Conservation (phyloP, 2,113 vertebrate species). For the Barnardius zonarius region DNA sequence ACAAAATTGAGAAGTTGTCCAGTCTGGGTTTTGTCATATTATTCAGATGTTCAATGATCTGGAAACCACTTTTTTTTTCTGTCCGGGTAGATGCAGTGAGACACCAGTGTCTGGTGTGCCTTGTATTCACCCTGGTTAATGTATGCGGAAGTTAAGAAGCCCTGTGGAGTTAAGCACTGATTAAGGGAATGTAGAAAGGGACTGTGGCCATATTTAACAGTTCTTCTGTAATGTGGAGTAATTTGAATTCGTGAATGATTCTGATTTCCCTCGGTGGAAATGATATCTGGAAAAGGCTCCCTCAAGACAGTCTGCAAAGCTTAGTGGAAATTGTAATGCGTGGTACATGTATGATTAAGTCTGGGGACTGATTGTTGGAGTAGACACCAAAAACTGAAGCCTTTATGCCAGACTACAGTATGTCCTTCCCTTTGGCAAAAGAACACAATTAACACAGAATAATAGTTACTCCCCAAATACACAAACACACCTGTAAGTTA, state of each 20-base stretch:
- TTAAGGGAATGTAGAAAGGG: background rate
- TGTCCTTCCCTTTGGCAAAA: background rate
- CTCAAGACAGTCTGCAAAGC: background rate
- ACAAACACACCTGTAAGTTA: background rate
- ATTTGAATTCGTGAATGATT: background rate
- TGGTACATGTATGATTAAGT: background rate
- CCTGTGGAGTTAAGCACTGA: background rate
- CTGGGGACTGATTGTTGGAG: background rate
- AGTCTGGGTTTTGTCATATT: background rate
- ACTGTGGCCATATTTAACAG: background rate
- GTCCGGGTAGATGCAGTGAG: background rate
- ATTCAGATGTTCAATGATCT: background rate
- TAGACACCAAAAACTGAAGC: background rate
- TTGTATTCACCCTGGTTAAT: background rate
- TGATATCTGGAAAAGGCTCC: background rate
- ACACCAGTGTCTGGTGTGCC: background rate
- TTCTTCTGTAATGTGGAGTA: background rate
- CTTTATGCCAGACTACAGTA: background rate
- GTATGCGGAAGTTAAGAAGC: background rate
- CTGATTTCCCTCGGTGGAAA: background rate
- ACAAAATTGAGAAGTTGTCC: background rate
- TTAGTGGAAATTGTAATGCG: background rate
- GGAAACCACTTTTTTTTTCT: background rate
- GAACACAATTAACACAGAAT: background rate
- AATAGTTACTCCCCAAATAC: background rate